Evolutionary conservation across 2,113 vertebrate genomes (phyloP).

Genomic region (Megaptera novaeangliae): DNA sequence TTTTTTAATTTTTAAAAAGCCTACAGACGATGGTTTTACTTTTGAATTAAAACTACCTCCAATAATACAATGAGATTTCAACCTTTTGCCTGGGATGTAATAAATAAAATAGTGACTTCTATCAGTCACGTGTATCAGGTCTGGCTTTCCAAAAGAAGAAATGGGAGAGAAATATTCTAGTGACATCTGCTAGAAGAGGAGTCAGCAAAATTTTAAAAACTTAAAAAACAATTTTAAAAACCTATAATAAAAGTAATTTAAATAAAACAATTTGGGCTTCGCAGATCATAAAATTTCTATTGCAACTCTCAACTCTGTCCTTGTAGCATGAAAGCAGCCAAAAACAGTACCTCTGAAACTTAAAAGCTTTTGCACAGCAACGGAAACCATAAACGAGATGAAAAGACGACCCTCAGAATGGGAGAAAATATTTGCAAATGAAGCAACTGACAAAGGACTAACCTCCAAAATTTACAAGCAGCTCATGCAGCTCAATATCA

Average conservation of each 20-base stretch:
- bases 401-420: no score
- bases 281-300: neutral
- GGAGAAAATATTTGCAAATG: no score
- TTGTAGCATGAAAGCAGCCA: neutral
- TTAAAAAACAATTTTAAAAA: neutral
- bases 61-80: neutral
- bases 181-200: neutral
- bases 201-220: neutral
- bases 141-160: slow-evolving; percentile 16
- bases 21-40: neutral
- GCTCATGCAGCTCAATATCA: no score
- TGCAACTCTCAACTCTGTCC: neutral
- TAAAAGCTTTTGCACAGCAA: no score
- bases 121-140: neutral
- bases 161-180: neutral
- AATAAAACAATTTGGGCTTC: neutral
- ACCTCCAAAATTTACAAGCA: no score
- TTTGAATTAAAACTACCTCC: neutral
- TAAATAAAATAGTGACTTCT: neutral
- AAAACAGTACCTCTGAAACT: neutral
- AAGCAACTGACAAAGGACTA: no score
- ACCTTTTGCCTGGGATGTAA: neutral
- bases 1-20: neutral
- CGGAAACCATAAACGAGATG: no score
- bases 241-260: neutral